Percentiles rank a stretch among this genome's conserved stretches.
These are phyloP conservation scores for Drosophila fungiperda DNA, from an alignment of 2,888 invertebrate species.

Conservation along the genomic window DNA sequence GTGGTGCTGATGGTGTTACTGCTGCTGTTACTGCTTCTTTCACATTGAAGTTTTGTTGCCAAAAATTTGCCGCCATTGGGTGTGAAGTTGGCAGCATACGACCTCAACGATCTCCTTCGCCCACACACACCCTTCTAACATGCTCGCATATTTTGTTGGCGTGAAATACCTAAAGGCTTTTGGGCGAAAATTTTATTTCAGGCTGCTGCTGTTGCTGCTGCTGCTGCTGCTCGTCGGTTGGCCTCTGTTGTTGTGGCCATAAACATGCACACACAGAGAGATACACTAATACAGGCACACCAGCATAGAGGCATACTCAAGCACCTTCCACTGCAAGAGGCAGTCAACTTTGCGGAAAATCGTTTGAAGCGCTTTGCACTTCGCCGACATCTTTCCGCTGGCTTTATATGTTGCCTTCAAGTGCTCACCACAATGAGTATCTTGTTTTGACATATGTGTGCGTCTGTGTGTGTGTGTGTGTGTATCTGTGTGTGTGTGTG, in stretches of 20 bases:
- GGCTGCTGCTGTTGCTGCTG: constrained; percentile 45
- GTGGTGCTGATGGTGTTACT: constrained; percentile 31
- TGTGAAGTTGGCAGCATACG: constrained; percentile 74
- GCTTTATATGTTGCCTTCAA: constrained; percentile 54
- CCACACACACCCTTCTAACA: constrained; percentile 51
- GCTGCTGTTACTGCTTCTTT: constrained; percentile 28
- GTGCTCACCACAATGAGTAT: constrained; percentile 38
- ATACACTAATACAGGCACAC: constrained; percentile 41
- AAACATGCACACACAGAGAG: constrained; percentile 59
- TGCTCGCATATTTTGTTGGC: constrained; percentile 72
- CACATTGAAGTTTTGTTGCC: constrained; percentile 74
- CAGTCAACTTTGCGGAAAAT: constrained; percentile 80
- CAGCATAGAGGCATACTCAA: constrained; percentile 55
- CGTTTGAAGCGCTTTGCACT: constrained; percentile 80
- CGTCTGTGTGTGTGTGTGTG: constrained; percentile 24
- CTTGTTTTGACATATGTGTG: constrained; percentile 11
- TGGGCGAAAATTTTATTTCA: constrained; percentile 73
- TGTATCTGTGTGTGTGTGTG: constrained; percentile 11
- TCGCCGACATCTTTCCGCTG: constrained; percentile 75
- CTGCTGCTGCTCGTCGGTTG: constrained; percentile 31
- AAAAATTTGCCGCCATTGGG: constrained; percentile 80
- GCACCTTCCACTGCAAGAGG: constrained; percentile 78
- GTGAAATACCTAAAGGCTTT: constrained; percentile 81
- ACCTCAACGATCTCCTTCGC: constrained; percentile 42
- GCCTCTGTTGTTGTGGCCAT: constrained; percentile 65